Evolutionary conservation across 2,797 vertebrate species (phyloP).

Genomic region (Fistularia commersonii): DNA sequence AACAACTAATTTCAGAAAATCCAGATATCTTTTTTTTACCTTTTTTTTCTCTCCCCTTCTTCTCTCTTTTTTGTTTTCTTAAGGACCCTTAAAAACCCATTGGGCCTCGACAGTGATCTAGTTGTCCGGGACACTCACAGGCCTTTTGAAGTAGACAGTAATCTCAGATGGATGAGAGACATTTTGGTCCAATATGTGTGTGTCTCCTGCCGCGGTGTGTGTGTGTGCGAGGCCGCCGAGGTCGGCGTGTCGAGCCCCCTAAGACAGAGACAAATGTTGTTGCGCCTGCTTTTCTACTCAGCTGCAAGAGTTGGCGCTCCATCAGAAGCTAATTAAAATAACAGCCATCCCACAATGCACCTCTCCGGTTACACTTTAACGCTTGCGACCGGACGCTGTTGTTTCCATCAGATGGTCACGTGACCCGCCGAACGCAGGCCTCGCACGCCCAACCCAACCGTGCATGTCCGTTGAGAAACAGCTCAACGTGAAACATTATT

Average conservation of each 20-base stretch:
- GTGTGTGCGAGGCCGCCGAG: slow-evolving; percentile 59
- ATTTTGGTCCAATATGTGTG: too few relatives aligned
- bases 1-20: too few relatives aligned
- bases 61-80: too few relatives aligned
- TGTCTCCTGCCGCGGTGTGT: slow-evolving; percentile 36
- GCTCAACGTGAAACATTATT: background rate
- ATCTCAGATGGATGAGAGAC: too few relatives aligned
- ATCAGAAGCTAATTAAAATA: slow-evolving; percentile 94
- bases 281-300: slow-evolving; percentile 77
- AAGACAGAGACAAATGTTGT: slow-evolving; percentile 61
- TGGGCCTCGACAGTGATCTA: too few relatives aligned
- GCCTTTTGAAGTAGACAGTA: too few relatives aligned
- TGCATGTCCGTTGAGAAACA: slow-evolving; percentile 17
- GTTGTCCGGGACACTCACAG: too few relatives aligned
- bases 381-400: slow-evolving; percentile 61
- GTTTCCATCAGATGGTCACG: slow-evolving; percentile 49
- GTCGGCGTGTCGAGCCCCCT: slow-evolving; percentile 63
- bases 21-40: too few relatives aligned
- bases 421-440: slow-evolving; percentile 21
- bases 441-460: slow-evolving; percentile 38
- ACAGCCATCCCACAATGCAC: slow-evolving; percentile 79
- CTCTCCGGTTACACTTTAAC: slow-evolving; percentile 77
- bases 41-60: too few relatives aligned
- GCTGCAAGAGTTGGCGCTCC: slow-evolving; percentile 86
- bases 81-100: too few relatives aligned